A percentile compares a stretch with the other conserved stretches of the same genome.
Evolutionary conservation across 2,888 invertebrate species (phyloP).

Genomic region (Rotaria socialis): DNA sequence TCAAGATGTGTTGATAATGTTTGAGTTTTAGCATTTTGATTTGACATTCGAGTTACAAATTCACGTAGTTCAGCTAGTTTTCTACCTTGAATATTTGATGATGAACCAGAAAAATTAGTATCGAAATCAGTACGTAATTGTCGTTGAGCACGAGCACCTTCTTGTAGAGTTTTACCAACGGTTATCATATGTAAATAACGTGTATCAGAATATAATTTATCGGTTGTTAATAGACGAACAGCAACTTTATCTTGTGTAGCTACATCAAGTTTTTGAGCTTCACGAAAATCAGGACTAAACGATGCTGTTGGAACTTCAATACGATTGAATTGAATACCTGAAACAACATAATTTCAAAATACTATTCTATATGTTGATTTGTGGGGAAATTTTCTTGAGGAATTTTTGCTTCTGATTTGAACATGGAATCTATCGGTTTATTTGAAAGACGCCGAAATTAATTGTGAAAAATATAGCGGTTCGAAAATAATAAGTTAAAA

Average conservation of each 20-base stretch:
- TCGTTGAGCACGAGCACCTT: not conserved
- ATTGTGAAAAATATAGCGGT: no score
- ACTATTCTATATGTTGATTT: no score
- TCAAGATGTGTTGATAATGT: conserved; percentile 36
- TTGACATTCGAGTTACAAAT: not conserved
- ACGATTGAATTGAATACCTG: conserved; percentile 28
- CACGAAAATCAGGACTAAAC: not conserved
- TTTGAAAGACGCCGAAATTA: no score
- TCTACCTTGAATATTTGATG: not conserved
- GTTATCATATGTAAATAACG: conserved; percentile 20
- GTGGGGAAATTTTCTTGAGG: conserved; percentile 52
- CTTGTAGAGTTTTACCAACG: not conserved
- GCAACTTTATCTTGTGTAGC: not conserved
- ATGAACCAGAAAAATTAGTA: not conserved
- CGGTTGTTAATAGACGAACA: not conserved
- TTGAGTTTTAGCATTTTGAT: not conserved
- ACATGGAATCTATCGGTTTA: no score
- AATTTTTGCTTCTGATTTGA: conserved; percentile 48
- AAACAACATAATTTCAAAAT: no score
- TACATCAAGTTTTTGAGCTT: conserved; percentile 3
- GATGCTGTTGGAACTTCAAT: conserved; percentile 24
- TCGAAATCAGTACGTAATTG: conserved; percentile 9
- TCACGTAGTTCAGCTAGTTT: conserved; percentile 11
- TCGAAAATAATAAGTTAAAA: no score
- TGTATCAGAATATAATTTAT: conserved; percentile 26